Evolutionary conservation across 2,888 invertebrate genomes (phyloP).

Genomic region (Ichneumon xanthorius): DNA sequence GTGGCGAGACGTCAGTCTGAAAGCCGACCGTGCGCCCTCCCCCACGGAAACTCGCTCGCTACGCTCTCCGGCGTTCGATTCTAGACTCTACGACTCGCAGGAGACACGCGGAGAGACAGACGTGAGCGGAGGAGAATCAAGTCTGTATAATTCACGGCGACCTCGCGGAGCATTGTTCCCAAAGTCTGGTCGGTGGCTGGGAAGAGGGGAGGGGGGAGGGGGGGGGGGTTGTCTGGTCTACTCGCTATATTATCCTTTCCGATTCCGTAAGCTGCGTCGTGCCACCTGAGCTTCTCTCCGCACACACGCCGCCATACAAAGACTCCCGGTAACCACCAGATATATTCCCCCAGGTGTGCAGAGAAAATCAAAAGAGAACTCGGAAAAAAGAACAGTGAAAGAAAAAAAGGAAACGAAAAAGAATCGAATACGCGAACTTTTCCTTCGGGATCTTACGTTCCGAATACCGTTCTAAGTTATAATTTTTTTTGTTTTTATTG

Average conservation of each 20-base stretch:
- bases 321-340: conserved; percentile 22
- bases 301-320: conserved; percentile 29
- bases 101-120: conserved; percentile 28
- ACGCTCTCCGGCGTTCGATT: conserved; percentile 57
- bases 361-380: conserved; percentile 45
- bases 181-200: conserved; percentile 44
- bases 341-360: conserved; percentile 51
- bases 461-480: too few species aligned
- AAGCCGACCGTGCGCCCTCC: conserved; percentile 28
- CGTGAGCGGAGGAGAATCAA: conserved; percentile 39
- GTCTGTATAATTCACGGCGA: conserved; percentile 66
- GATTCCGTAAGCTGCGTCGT: conserved; percentile 49
- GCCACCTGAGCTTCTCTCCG: conserved; percentile 44
- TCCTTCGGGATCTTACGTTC: neutral
- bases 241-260: conserved; percentile 28
- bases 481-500: too few species aligned
- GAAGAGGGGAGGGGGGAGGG: neutral
- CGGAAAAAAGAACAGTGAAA: conserved; percentile 18
- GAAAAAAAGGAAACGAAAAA: conserved; percentile 18
- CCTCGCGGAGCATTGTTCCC: conserved; percentile 61
- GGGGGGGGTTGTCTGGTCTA: conserved; percentile 57
- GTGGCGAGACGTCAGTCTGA: conserved; percentile 54
- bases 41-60: neutral
- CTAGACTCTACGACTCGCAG: conserved; percentile 50
- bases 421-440: conserved; percentile 7